Base-by-base conservation (phyloP, 2,888 invertebrate genomes). In the Eutolmus rufibarbis region DNA sequence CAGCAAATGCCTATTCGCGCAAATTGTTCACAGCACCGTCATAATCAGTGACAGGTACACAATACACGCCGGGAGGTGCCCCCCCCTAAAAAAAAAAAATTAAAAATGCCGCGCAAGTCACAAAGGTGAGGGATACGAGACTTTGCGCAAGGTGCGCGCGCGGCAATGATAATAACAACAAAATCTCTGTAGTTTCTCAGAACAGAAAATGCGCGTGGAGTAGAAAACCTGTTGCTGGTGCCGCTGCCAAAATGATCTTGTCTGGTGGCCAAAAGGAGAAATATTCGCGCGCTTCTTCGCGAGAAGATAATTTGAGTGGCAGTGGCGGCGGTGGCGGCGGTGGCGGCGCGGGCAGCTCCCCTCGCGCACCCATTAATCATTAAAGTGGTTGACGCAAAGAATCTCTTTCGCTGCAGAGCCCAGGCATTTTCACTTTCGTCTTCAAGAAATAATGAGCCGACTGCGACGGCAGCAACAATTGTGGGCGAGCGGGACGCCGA, bases 341-440 rank as follows among this genome's bases (percentile, higher is more conserved):
- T 0, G 43, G 43, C 1, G 14, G 43, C 43, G 43, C 12, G 57
- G 23, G 12, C 3, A 34, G 56, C 81, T 76, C 76, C 46, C 51
- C 81, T 51, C 8, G 82, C 34, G 82, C n/a, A 57, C 82, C 57
- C 82, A 82, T 82, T 57, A 82, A 82, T 82, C 82, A 82, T 57
- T 37, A 37, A 19, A 66, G 9, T 66, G 66, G 66, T 66, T 66
- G 28, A 23, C 66, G 66, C 66, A 66, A 57, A 82, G 82, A 82
- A 56, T 82, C 66, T 82, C 4, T 28, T 66, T 57, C 14, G 19
- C 37, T 57, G 5, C 82, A 56, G 5, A 34, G 23, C 12, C 43
- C 19, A 40, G 37, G 1, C 82, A 82, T 82, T 82, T 82, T 82
- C 82, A 82, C 82, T 82, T 82, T 82, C 82, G 82, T 82, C 66